These are phyloP conservation scores for Cryptomyrus ogoouensis DNA, from an alignment of 2,113 vertebrate species.

Conservation along the genomic window DNA sequence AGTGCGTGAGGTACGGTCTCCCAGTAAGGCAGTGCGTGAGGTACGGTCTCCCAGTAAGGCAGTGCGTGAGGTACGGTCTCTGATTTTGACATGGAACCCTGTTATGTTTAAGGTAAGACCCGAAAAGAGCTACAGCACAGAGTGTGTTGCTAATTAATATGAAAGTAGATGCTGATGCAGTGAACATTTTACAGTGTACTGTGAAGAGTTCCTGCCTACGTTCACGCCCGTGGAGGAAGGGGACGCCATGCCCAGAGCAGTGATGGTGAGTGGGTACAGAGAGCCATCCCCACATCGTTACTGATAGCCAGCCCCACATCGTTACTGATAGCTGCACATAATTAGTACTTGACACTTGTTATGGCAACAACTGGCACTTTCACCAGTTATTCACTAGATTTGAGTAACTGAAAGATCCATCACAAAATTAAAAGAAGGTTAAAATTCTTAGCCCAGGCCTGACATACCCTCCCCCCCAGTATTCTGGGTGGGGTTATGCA, in stretches of 20 bases:
- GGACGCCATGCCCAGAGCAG: conserved; percentile 22
- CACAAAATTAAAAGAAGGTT: not conserved
- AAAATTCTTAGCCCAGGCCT: not conserved
- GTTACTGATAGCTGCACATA: not conserved
- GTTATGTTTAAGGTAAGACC: not conserved
- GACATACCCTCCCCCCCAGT: not conserved
- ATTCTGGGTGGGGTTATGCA: not conserved
- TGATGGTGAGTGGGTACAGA: conserved; percentile 46
- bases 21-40: not conserved
- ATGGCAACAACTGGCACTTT: not conserved
- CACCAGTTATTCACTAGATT: not conserved
- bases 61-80: not conserved
- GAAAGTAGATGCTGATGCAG: not conserved
- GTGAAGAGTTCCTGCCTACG: conserved; percentile 53
- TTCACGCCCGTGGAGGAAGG: conserved; percentile 45
- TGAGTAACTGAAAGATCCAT: not conserved
- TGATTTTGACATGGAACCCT: not conserved
- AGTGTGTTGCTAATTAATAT: not conserved
- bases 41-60: not conserved
- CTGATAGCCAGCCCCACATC: too few relatives aligned
- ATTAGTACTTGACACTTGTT: not conserved
- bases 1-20: too few relatives aligned
- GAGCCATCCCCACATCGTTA: not conserved
- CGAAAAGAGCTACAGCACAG: not conserved
- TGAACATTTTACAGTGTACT: conserved; percentile 46